Conservation (phyloP, 2,888 invertebrate genomes). For the Falcaria lacertinaria region DNA sequence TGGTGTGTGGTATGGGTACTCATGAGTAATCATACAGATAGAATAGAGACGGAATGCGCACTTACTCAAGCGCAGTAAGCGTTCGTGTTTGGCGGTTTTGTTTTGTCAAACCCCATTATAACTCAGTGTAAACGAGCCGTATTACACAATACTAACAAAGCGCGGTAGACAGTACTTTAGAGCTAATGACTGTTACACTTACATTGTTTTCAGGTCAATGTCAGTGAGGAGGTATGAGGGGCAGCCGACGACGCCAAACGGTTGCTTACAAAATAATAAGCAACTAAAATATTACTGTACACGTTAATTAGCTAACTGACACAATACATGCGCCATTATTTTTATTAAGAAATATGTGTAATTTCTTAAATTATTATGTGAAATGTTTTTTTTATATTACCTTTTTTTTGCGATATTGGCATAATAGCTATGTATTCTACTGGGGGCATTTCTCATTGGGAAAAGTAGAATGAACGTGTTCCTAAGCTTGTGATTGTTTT, state of each 20-base stretch:
- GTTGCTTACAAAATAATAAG: conserved; percentile 25
- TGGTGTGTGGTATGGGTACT: not conserved
- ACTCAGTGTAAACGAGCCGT: conserved; percentile 17
- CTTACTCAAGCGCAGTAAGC: conserved; percentile 19
- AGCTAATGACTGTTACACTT: conserved; percentile 42
- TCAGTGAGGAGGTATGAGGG: conserved; percentile 35
- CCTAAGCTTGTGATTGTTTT: no score
- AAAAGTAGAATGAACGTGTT: no score
- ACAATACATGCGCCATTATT: no score
- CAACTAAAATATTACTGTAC: conserved; percentile 14
- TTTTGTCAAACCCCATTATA: conserved; percentile 29
- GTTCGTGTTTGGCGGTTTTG: conserved; percentile 21
- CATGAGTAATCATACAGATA: not conserved
- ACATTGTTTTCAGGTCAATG: conserved; percentile 58
- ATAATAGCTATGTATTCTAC: no score
- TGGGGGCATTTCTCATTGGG: no score
- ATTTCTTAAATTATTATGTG: no score
- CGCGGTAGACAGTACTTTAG: conserved; percentile 14
- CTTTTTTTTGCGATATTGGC: no score
- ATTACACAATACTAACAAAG: conserved; percentile 32
- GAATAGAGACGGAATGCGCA: conserved; percentile 6
- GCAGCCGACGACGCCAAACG: conserved; percentile 18
- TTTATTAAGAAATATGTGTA: no score
- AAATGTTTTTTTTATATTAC: no score
- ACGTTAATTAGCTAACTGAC: not conserved